These are phyloP conservation scores for Diachasma alloeum DNA, from an alignment of 1,140 invertebrate species.

Conservation along the genomic window DNA sequence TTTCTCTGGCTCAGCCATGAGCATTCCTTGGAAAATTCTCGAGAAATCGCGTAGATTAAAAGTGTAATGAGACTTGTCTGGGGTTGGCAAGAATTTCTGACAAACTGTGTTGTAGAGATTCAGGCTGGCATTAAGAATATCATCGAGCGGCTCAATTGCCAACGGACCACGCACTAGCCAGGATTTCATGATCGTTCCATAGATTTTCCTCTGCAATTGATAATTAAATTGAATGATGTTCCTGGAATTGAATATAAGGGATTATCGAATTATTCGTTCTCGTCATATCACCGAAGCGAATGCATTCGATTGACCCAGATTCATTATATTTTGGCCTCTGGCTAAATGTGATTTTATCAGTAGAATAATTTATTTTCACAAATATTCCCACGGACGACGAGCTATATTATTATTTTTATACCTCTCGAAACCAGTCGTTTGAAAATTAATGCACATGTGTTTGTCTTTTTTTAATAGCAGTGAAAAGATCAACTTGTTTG, in stretches of 20 bases:
- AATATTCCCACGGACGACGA: too few species aligned
- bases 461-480: too few species aligned
- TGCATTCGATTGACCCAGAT: too few species aligned
- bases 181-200: conserved; percentile 73
- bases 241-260: conserved; percentile 4
- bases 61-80: conserved; percentile 77
- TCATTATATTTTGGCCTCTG: too few species aligned
- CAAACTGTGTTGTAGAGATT: conserved; percentile 71
- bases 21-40: conserved; percentile 80
- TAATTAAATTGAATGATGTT: neutral
- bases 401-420: too few species aligned
- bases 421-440: too few species aligned
- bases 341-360: too few species aligned
- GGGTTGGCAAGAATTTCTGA: conserved; percentile 70
- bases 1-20: conserved; percentile 68
- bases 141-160: conserved; percentile 52
- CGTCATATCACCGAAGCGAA: too few species aligned
- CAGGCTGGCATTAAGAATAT: conserved; percentile 70
- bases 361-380: too few species aligned
- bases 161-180: conserved; percentile 68
- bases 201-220: conserved; percentile 69
- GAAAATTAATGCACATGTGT: too few species aligned
- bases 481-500: too few species aligned
- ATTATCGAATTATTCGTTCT: neutral
- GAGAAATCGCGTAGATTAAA: conserved; percentile 76